phyloP scores from a whole-genome alignment of 1,140 invertebrate species.

The Andrena cerasifolii region DNA sequence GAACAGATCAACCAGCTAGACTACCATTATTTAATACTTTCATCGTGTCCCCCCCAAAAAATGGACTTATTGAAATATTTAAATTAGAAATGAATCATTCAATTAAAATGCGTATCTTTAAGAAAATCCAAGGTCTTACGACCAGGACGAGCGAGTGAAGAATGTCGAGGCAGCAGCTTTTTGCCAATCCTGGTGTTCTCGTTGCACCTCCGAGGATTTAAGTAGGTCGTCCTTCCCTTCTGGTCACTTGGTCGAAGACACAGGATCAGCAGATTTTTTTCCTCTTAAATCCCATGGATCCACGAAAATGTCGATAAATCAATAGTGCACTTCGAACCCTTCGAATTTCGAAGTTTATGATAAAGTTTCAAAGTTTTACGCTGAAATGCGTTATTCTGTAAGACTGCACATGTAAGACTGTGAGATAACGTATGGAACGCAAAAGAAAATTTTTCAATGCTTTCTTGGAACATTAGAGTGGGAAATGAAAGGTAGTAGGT shows the following conservation, averaged over 20 bases:
- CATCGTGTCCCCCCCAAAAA: not conserved
- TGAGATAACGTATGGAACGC: too few species aligned
- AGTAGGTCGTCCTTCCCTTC: constrained; percentile 2
- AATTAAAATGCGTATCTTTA: too few species aligned
- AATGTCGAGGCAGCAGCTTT: constrained; percentile 31
- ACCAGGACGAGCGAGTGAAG: not conserved
- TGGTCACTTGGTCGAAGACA: constrained; percentile 24
- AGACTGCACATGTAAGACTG: too few species aligned
- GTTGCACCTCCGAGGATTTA: constrained; percentile 17
- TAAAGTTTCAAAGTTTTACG: not conserved
- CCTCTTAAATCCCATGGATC: not conserved
- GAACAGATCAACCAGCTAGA: too few species aligned
- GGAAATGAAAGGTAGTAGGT: too few species aligned
- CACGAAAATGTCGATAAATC: constrained; percentile 17
- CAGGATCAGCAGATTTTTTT: constrained; percentile 20
- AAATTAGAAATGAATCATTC: too few species aligned
- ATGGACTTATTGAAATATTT: not conserved
- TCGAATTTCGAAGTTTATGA: too few species aligned
- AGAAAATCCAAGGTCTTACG: not conserved
- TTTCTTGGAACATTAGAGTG: too few species aligned
- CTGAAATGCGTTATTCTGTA: too few species aligned
- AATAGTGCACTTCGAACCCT: not conserved
- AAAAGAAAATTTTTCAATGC: too few species aligned
- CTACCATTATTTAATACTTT: not conserved
- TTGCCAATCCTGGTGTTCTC: not conserved